phyloP scores from a whole-genome alignment of 2,113 vertebrate genomes.

The Myrmophylax atrothorax region DNA sequence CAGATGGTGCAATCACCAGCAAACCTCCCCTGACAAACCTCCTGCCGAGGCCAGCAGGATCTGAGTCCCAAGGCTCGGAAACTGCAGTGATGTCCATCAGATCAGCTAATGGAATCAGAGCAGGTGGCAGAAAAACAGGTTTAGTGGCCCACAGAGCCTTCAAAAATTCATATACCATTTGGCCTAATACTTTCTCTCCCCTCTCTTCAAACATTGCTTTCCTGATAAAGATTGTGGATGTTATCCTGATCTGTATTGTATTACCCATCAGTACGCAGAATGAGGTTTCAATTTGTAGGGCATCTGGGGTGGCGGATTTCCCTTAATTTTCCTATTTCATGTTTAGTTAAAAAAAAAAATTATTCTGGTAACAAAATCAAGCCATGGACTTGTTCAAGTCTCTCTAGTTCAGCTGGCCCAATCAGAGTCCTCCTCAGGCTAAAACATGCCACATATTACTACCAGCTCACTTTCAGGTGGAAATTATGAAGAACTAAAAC shows the following conservation, averaged over 20 bases:
- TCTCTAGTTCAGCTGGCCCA: not conserved
- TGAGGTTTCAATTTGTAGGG: not conserved
- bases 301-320: not conserved
- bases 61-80: not conserved
- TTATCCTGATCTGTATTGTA: not conserved
- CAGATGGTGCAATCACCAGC: not conserved
- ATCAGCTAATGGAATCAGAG: not conserved
- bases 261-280: not conserved
- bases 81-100: not conserved
- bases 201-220: not conserved
- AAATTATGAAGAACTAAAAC: not conserved
- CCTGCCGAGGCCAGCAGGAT: fast-evolving
- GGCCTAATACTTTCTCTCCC: not conserved
- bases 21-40: not conserved
- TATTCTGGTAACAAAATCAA: not conserved
- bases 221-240: not conserved
- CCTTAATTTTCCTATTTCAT: not conserved
- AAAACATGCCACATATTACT: not conserved
- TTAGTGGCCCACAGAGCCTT: not conserved
- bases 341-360: not conserved
- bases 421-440: not conserved
- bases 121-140: not conserved
- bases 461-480: not conserved
- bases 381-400: not conserved
- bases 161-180: not conserved